Evolutionary conservation across 2,888 invertebrate genomes (phyloP).

Genomic region (Lithophane ornitopus): DNA sequence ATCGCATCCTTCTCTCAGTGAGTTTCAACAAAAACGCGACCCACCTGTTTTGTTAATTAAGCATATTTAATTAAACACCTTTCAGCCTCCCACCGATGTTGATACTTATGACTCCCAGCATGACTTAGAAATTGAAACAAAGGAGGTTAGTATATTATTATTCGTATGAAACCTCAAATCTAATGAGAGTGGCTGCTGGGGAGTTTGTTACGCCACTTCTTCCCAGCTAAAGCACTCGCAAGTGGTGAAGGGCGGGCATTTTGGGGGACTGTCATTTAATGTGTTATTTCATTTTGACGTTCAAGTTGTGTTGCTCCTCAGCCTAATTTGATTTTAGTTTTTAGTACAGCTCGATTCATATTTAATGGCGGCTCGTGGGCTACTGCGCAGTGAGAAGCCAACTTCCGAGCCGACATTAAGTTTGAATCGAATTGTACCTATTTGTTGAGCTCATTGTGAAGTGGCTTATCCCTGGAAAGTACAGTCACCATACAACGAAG

Average conservation of each 20-base stretch:
- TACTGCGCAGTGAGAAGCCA: too few species aligned
- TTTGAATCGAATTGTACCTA: too few species aligned
- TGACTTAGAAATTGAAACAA: conserved; percentile 32
- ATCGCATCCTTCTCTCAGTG: conserved; percentile 43
- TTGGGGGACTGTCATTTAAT: neutral
- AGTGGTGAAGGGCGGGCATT: neutral
- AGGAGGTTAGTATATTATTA: conserved; percentile 3
- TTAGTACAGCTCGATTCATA: too few species aligned
- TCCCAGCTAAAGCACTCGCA: neutral
- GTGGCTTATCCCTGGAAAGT: neutral
- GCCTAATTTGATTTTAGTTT: too few species aligned
- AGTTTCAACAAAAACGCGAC: conserved; percentile 44
- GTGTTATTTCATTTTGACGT: neutral
- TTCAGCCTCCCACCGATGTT: conserved; percentile 32
- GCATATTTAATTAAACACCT: conserved; percentile 68
- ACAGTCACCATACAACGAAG: neutral
- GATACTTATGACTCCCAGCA: conserved; percentile 8
- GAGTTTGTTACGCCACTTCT: neutral
- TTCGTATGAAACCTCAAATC: neutral
- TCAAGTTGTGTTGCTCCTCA: neutral
- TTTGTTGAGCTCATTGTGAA: neutral
- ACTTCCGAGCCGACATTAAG: too few species aligned
- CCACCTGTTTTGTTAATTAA: conserved; percentile 64
- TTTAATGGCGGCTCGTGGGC: too few species aligned
- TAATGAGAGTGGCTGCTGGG: neutral